Conservation (phyloP, 2,888 invertebrate species). For the Spicauda simplicius region DNA sequence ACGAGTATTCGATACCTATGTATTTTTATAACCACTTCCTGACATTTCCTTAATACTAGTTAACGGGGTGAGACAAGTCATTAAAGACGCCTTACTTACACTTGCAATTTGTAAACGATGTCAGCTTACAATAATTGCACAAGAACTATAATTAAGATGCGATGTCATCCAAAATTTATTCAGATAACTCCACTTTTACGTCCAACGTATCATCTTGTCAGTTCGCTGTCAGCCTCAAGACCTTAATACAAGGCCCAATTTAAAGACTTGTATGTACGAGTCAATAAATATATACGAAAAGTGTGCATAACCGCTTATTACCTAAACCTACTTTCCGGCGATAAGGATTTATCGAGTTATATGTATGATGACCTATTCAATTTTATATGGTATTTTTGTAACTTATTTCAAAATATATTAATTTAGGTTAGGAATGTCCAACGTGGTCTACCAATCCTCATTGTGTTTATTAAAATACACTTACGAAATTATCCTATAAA, state of each 20-base stretch:
- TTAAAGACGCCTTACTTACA: slow-evolving; percentile 24
- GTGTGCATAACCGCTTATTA: slow-evolving; percentile 20
- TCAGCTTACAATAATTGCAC: slow-evolving; percentile 33
- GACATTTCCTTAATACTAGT: background rate
- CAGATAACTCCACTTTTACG: slow-evolving; percentile 28
- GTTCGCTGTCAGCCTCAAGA: slow-evolving; percentile 25
- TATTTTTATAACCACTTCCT: background rate
- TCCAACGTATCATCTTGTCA: slow-evolving; percentile 34
- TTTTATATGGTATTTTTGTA: too few species aligned
- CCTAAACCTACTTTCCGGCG: slow-evolving; percentile 30
- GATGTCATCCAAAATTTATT: slow-evolving; percentile 40
- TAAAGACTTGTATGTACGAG: slow-evolving; percentile 16
- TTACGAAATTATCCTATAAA: too few species aligned
- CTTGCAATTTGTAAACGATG: slow-evolving; percentile 42
- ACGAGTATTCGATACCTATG: too few species aligned
- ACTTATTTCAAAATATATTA: too few species aligned
- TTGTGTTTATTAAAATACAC: too few species aligned
- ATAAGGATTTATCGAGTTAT: slow-evolving; percentile 1
- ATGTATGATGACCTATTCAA: too few species aligned
- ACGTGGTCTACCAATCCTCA: too few species aligned
- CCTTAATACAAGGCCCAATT: slow-evolving; percentile 35
- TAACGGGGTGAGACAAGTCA: slow-evolving; percentile 5
- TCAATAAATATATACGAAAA: slow-evolving; percentile 16
- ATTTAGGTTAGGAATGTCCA: too few species aligned
- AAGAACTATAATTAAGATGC: slow-evolving; percentile 39